Percentiles rank a stretch among this genome's conserved stretches.
phyloP scores from a whole-genome alignment of 1,140 invertebrate species.

The Episyrphus balteatus region DNA sequence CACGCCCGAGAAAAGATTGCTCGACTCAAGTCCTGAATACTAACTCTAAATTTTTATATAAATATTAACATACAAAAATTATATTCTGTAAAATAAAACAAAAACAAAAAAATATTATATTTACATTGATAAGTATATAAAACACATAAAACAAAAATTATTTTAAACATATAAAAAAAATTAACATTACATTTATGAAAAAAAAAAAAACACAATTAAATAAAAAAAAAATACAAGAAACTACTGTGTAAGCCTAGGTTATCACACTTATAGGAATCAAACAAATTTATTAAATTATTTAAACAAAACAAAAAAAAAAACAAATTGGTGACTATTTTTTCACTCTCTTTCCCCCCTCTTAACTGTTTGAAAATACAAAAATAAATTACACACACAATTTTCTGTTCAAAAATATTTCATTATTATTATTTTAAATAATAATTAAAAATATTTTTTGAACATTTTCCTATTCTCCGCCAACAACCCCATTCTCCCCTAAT shows the following conservation, averaged over 20 bases:
- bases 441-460: not conserved
- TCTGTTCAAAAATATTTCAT: constrained; percentile 4
- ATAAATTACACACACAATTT: constrained; percentile 2
- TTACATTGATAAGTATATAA: not conserved
- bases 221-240: not conserved
- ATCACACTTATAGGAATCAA: too few relatives aligned
- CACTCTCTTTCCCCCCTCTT: too few relatives aligned
- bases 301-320: too few relatives aligned
- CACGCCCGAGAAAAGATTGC: constrained; percentile 45
- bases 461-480: too few relatives aligned
- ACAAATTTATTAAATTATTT: too few relatives aligned
- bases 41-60: constrained; percentile 12
- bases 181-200: not conserved
- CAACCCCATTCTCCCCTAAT: too few relatives aligned
- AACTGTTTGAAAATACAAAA: not conserved
- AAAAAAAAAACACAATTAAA: not conserved
- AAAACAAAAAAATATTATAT: not conserved
- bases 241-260: not conserved
- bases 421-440: not conserved
- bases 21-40: constrained; percentile 42
- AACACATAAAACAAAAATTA: not conserved
- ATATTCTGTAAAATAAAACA: constrained; percentile 4
- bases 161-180: not conserved
- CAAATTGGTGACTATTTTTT: too few relatives aligned
- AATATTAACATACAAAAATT: not conserved